Percentiles rank a stretch among this genome's conserved stretches.
These are phyloP conservation scores for Medauroidea extradentata DNA, from an alignment of 1,140 invertebrate species.

Conservation along the genomic window DNA sequence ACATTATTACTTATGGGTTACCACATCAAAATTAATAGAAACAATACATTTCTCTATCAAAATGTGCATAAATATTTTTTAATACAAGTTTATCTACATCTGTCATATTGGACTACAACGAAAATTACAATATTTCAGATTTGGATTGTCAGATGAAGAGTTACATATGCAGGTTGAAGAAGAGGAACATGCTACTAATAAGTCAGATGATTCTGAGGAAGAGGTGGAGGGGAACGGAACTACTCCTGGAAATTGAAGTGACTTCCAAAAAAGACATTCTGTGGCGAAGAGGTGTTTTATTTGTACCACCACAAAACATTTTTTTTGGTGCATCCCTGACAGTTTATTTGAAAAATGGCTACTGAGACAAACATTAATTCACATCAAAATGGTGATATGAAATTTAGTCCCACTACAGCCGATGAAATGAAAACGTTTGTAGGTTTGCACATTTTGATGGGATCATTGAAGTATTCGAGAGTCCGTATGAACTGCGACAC, in stretches of 20 bases:
- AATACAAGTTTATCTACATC: too few species aligned
- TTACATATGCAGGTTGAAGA: background rate
- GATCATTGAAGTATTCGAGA: conserved; percentile 14
- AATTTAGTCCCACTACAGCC: conserved; percentile 8
- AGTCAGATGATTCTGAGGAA: background rate
- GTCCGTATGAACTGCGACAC: conserved; percentile 17
- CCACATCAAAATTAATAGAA: too few species aligned
- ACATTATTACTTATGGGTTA: too few species aligned
- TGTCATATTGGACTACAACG: too few species aligned
- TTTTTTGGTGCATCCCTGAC: conserved; percentile 1
- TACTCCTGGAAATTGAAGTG: background rate
- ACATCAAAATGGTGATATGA: background rate
- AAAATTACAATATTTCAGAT: too few species aligned
- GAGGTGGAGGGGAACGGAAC: background rate
- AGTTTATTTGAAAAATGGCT: conserved; percentile 10
- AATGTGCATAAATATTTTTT: too few species aligned
- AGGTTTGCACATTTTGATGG: conserved; percentile 20
- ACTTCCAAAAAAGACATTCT: background rate
- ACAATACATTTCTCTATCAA: too few species aligned
- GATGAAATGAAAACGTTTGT: conserved; percentile 19
- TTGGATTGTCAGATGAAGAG: too few species aligned
- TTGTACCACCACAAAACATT: background rate
- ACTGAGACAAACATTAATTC: conserved; percentile 6
- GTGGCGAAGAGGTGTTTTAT: background rate
- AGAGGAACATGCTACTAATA: background rate